Conservation (phyloP, 2,113 vertebrate genomes). For the Carollia perspicillata region DNA sequence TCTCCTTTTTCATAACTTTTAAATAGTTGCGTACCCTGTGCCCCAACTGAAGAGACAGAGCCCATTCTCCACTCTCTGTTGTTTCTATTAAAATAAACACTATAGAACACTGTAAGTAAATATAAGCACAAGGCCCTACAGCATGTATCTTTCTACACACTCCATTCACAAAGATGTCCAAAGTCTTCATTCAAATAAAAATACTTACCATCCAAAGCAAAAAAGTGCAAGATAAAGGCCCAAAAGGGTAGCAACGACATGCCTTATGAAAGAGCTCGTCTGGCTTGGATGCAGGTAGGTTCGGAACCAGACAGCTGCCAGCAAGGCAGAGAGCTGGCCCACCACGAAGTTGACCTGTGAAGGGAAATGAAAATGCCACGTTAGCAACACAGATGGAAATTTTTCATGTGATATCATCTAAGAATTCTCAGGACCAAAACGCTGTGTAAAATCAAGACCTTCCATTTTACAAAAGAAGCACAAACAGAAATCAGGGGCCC, state of each 20-base stretch:
- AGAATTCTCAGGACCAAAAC: not conserved
- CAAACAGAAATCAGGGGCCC: not conserved
- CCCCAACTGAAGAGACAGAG: not conserved
- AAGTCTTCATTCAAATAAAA: slow-evolving; percentile 12
- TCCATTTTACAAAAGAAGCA: not conserved
- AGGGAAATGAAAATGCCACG: slow-evolving; percentile 48
- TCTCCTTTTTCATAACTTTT: not conserved
- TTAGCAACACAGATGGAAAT: slow-evolving; percentile 33
- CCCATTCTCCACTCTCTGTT: not conserved
- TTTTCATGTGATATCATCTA: not conserved
- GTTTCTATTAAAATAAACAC: not conserved
- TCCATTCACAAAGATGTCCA: not conserved
- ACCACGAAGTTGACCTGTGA: slow-evolving; percentile 98
- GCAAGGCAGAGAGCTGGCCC: slow-evolving; percentile 96
- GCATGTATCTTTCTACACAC: not conserved
- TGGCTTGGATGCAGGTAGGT: slow-evolving; percentile 96
- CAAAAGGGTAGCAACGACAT: slow-evolving; percentile 95
- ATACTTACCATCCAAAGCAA: slow-evolving; percentile 99
- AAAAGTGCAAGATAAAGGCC: slow-evolving; percentile 98
- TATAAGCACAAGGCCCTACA: not conserved
- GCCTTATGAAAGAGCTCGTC: slow-evolving; percentile 95
- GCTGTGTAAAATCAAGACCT: not conserved
- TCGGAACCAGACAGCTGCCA: slow-evolving; percentile 96
- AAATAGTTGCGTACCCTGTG: not conserved
- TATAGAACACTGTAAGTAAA: not conserved